Base-by-base conservation (phyloP, 2,888 invertebrate genomes). In the Strigamia maritima region DNA sequence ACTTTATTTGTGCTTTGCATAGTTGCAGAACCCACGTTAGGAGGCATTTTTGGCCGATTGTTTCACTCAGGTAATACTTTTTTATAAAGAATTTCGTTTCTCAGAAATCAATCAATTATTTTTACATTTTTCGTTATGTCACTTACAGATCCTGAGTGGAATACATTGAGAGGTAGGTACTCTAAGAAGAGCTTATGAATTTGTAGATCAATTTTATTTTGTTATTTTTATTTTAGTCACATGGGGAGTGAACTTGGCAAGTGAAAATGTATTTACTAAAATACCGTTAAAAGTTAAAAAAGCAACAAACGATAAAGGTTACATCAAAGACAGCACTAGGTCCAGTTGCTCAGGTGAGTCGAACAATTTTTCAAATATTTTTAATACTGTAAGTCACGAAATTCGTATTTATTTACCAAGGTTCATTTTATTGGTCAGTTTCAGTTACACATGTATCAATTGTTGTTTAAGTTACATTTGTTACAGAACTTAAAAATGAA, bases 241-340 rank as follows among this genome's bases (percentile, higher is more conserved):
- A n/a, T 75, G 75, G 75, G 75, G 75, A 75, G 26, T 75, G 22
- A 75, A 75, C 26, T n/a, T 75, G n/a, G 75, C 75, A 7, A 22
- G 26, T n/a, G 75, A 75, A 0, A 22, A 75, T 75, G 75, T 75
- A 8, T 75, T 75, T 28, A 75, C 75, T 4, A 75, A 75, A 75
- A 75, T 75, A 10, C 75, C 75, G 8, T 26, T 75, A 7, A 75
- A 75, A 28, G 28, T n/a, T n/a, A 75, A 75, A 75, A 75, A 75
- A 75, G 75, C 75, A 26, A 28, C 22, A n/a, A n/a, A n/a, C 22
- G 75, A 75, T 10, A 75, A 75, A 26, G 75, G 19, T 24, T 75
- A 24, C 75, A 28, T 75, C 7, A 75, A 75, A 14, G 75, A 26
- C 24, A 24, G n/a, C 28, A 24, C 75, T n/a, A 6, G n/a, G 7